Base-by-base conservation (phyloP, 1,140 invertebrate genomes). In the Eriocheir sinensis region DNA sequence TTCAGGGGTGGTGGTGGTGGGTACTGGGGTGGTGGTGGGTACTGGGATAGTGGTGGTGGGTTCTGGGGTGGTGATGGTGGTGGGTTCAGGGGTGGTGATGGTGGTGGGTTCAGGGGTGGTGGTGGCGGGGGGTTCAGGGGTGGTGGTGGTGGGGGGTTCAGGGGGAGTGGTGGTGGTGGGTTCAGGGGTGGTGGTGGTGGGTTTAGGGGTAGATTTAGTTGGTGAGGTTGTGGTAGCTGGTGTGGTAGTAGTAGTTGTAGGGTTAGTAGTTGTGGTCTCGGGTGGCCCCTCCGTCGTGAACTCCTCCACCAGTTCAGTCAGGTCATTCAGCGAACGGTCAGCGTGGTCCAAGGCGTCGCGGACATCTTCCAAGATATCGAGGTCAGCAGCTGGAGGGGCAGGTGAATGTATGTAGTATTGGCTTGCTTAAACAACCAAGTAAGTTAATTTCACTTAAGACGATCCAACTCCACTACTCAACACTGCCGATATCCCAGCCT, bases 281-380 rank as follows among this genome's bases (percentile, higher is more conserved):
- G 91, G n/a, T 83, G 90, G 32, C 41, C 21, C 60, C 17, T 72
- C 27, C 17, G 60, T 72, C 21, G 60, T 53, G 41, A 89, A 27
- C 27, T 21, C 41, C 0, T 32, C 27, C 32, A 89, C n/a, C 41
- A 89, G 41, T 1, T n/a, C 15, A 3, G 12, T 53, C 48, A 90
- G 32, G 32, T 32, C 12, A 0, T 36, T 36, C 48, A 90, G 38
- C 3, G 89, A 90, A 6, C 3, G 36, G 17, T 53, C 27, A 36
- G 89, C 89, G 53, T 90, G 89, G 4, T 72, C 30, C 48, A 90
- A 27, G 32, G 89, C 89, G 1, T 90, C n/a, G 2, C 38, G n/a
- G 8, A 90, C 89, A 27, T 72, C 89, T 32, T 38, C 34, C 89
- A 90, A 41, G 0, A 36, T 60, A 3, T 36, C 48, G 9, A 90